Evolutionary conservation across 2,113 vertebrate genomes (phyloP).

Genomic region (Hyla sarda): DNA sequence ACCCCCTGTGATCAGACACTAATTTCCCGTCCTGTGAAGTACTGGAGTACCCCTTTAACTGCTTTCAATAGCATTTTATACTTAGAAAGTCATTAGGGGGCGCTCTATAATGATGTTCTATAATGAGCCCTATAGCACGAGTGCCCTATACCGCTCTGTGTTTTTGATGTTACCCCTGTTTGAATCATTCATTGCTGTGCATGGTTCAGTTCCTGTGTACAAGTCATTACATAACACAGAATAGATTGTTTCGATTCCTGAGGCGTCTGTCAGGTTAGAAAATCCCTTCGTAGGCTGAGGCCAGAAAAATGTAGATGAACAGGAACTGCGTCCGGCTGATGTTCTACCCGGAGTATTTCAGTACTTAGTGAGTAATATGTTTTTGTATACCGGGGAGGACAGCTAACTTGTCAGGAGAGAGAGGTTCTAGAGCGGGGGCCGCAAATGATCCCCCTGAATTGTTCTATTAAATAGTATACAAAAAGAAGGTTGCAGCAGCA

Average conservation of each 20-base stretch:
- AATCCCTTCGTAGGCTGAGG: neutral
- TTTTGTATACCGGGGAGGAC: neutral
- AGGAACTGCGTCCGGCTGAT: conserved; percentile 10
- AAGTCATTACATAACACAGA: neutral
- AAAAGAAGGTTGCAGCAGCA: too few relatives aligned
- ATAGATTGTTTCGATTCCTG: conserved; percentile 8
- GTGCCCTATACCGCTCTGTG: too few relatives aligned
- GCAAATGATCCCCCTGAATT: too few relatives aligned
- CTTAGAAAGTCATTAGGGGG: too few relatives aligned
- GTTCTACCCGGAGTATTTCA: neutral
- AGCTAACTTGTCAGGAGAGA: neutral
- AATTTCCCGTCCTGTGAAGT: too few relatives aligned
- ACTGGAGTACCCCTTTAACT: too few relatives aligned
- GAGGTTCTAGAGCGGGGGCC: too few relatives aligned
- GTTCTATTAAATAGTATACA: too few relatives aligned
- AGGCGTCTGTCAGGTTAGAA: conserved; percentile 5
- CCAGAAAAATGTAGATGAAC: conserved; percentile 36
- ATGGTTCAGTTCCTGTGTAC: neutral
- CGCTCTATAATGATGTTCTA: too few relatives aligned
- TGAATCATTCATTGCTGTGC: neutral
- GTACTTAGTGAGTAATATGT: neutral
- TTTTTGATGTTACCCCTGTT: neutral
- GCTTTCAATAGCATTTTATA: too few relatives aligned
- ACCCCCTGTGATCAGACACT: too few relatives aligned
- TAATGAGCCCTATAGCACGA: too few relatives aligned